Evolutionary conservation across 1,140 invertebrate species (phyloP).

Genomic region (Drosophila insularis): DNA sequence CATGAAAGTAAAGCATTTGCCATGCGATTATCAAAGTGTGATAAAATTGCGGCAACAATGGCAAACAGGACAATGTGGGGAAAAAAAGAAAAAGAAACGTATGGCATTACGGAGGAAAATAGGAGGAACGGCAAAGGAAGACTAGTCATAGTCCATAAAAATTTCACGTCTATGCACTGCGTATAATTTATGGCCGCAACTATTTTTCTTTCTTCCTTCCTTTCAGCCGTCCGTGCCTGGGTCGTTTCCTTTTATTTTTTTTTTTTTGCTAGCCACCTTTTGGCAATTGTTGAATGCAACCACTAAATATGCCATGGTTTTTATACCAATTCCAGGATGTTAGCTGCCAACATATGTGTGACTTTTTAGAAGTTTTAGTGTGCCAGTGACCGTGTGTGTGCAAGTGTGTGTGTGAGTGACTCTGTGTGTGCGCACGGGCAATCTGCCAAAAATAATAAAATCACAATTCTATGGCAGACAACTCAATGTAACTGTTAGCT

Average conservation of each 20-base stretch:
- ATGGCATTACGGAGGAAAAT: conserved; percentile 5
- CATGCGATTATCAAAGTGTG: conserved; percentile 72
- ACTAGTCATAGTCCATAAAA: conserved; percentile 70
- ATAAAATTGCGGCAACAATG: conserved; percentile 70
- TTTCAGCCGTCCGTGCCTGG: background rate
- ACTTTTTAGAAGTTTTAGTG: conserved; percentile 27
- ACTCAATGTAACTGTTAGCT: conserved; percentile 56
- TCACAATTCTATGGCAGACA: conserved; percentile 74
- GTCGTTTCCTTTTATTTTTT: conserved; percentile 3
- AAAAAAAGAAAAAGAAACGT: conserved; percentile 1
- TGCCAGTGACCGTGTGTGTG: conserved; percentile 12
- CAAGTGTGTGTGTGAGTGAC: conserved; percentile 12
- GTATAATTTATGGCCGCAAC: conserved; percentile 65
- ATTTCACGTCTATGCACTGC: conserved; percentile 69
- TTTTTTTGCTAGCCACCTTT: conserved; percentile 50
- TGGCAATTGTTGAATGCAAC: conserved; percentile 72
- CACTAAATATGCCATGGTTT: conserved; percentile 59
- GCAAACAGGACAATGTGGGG: conserved; percentile 23
- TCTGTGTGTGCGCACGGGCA: conserved; percentile 42
- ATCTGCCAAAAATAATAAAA: conserved; percentile 77
- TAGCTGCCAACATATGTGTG: conserved; percentile 63
- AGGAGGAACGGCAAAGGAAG: conserved; percentile 17
- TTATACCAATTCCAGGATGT: conserved; percentile 48
- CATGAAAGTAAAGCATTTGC: conserved; percentile 68
- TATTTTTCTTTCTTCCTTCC: conserved; percentile 21